These are phyloP conservation scores for Andrena bicolor DNA, from an alignment of 2,888 invertebrate genomes.

Conservation along the genomic window DNA sequence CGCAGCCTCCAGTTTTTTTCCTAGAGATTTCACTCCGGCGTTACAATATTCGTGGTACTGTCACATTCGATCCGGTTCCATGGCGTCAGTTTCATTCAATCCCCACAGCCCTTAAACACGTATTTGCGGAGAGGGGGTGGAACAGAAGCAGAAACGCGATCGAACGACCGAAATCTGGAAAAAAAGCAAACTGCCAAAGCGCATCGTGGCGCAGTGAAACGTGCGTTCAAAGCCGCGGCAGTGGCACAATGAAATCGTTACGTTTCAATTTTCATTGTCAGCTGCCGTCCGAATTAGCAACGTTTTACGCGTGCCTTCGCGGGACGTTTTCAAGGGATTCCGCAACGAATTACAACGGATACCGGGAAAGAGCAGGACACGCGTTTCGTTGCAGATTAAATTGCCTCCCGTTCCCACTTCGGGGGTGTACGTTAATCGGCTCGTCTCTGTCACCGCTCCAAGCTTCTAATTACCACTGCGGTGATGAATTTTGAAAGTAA, in stretches of 20 bases:
- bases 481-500: conserved; percentile 19
- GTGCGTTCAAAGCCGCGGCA: neutral
- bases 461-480: neutral
- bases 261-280: neutral
- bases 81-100: conserved; percentile 36
- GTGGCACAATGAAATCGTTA: conserved; percentile 18
- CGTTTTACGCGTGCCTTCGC: neutral
- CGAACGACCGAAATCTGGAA: neutral
- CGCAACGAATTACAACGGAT: neutral
- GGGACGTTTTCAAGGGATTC: neutral
- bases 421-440: neutral
- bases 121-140: neutral
- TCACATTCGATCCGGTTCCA: neutral
- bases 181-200: neutral
- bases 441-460: neutral
- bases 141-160: neutral
- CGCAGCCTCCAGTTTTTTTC: neutral
- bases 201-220: conserved; percentile 5
- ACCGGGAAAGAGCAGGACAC: neutral
- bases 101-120: conserved; percentile 12
- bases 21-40: neutral
- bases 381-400: neutral
- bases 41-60: neutral
- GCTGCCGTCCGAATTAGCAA: conserved; percentile 6
- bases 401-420: neutral